Percentiles rank a stretch among this genome's conserved stretches.
phyloP scores from a whole-genome alignment of 2,113 vertebrate genomes.

The Narcine bancroftii region DNA sequence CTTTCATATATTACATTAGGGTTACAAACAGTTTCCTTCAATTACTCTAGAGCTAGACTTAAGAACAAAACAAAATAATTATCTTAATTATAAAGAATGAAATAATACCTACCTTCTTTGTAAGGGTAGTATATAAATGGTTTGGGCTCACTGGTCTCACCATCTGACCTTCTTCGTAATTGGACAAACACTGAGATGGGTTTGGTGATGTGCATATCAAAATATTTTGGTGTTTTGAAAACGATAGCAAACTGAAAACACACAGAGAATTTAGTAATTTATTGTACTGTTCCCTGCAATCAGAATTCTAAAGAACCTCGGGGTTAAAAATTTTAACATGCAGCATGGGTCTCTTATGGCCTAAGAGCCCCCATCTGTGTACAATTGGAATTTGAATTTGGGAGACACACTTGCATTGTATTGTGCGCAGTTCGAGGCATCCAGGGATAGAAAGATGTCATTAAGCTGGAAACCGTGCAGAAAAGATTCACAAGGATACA shows the following conservation, averaged over 20 bases:
- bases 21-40: not conserved
- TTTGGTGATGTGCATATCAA: conserved; percentile 35
- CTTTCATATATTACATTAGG: not conserved
- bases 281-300: not conserved
- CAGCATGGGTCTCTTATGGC: no score
- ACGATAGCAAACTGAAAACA: conserved; percentile 40
- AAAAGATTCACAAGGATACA: no score
- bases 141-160: conserved; percentile 39
- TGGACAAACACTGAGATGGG: conserved; percentile 39
- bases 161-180: conserved; percentile 38
- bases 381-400: no score
- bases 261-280: conserved; percentile 3
- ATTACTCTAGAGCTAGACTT: not conserved
- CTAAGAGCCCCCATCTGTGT: no score
- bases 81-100: not conserved
- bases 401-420: no score
- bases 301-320: no score
- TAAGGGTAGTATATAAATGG: conserved; percentile 41
- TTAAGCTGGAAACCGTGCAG: no score
- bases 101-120: conserved; percentile 28
- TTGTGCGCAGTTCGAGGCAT: no score
- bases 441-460: no score
- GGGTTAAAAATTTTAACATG: no score
- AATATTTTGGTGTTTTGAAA: conserved; percentile 41
- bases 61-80: not conserved